Evolutionary conservation across 2,113 vertebrate species (phyloP), one percentile per base, ranked within the genome.

Genomic region (Crotalus helleri): DNA sequence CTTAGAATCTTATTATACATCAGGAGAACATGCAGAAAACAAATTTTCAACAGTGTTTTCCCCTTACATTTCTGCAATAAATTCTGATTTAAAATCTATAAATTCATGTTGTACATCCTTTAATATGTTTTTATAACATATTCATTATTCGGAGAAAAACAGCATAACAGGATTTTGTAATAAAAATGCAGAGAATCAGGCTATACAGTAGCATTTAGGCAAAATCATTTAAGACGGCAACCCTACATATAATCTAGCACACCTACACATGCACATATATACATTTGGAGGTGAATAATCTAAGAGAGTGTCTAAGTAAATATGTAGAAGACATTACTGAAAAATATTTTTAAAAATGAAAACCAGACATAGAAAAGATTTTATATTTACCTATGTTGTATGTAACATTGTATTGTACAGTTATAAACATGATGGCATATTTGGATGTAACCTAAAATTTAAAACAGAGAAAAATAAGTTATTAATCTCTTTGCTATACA

Each of bases 351-450:
- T 58, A 7, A 59, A 58, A 58, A 58, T 11, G 17, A 51, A 6
- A 49, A 9, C 3, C 13, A 87, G 12, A 24, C 33, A 53, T 39
- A 49, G 29, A 93, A n/a, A 4, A 39, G 44, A 49, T 39, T 91
- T 94, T 92, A 90, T 49, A 91, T 97, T 97, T 95, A 98, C 98
- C 98, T 64, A 95, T 95, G 64, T 95, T 97, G 94, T 98, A 97
- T 51, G 98, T 98, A n/a, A 98, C 98, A 92, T 98, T 99, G 96
- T 98, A 98, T 96, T 98, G 98, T 93, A 98, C 97, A 89, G 98
- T 98, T 96, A 98, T 97, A 97, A 98, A 98, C 97, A 98, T 98
- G 94, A 98, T 97, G 92, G 97, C 95, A 58, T 96, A 97, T 95
- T 98, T 98, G 51, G 98, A 97, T 51, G 98, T 97, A 90, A 96